Percentiles rank a stretch among this genome's conserved stretches.
Evolutionary conservation across 2,113 vertebrate species (phyloP).

Genomic region (Nothoprocta pentlandii): DNA sequence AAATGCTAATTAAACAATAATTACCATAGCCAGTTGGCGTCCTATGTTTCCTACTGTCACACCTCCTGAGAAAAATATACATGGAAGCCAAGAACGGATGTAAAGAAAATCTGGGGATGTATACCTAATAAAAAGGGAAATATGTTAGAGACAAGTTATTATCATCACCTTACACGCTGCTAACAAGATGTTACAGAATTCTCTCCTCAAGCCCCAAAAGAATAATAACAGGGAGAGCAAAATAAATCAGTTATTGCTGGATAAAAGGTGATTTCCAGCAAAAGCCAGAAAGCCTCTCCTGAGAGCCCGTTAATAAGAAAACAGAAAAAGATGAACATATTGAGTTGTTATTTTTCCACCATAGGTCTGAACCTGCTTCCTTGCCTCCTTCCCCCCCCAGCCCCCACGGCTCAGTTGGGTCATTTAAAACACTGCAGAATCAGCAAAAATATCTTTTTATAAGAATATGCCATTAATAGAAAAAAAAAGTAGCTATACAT

Average conservation of each 20-base stretch:
- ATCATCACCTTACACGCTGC: background rate
- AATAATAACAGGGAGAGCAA: background rate
- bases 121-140: slow-evolving; percentile 81
- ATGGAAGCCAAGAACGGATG: slow-evolving; percentile 97
- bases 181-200: background rate
- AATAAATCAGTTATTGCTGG: background rate
- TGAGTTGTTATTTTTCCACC: background rate
- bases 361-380: background rate
- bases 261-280: background rate
- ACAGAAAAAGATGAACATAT: background rate
- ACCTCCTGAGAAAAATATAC: slow-evolving; percentile 98
- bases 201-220: background rate
- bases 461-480: background rate
- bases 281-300: background rate
- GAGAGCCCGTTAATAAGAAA: background rate
- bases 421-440: background rate
- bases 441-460: background rate
- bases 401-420: background rate
- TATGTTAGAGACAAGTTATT: background rate
- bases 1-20: slow-evolving; percentile 41
- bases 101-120: slow-evolving; percentile 97
- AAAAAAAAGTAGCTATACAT: background rate
- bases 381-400: background rate
- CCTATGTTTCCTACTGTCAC: slow-evolving; percentile 98
- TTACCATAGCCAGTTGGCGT: slow-evolving; percentile 96